Conservation (phyloP, 2,888 invertebrate species). For the Drosophila suboccidentalis region DNA sequence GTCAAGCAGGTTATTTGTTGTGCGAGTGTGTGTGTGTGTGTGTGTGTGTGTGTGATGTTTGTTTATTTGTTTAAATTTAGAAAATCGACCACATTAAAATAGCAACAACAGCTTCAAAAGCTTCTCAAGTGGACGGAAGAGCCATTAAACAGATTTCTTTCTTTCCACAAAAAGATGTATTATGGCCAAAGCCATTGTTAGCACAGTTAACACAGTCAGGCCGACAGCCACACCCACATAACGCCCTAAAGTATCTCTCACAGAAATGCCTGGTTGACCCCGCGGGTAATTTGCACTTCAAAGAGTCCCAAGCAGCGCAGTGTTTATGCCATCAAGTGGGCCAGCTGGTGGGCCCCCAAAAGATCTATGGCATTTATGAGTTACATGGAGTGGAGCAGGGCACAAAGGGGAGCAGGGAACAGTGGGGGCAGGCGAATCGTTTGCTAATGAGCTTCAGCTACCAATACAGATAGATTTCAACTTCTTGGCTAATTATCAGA, state of each 20-base stretch:
- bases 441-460: slow-evolving; percentile 66
- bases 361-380: slow-evolving; percentile 79
- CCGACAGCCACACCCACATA: background rate
- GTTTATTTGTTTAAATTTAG: slow-evolving; percentile 80
- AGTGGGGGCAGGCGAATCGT: slow-evolving; percentile 3
- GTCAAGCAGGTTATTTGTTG: slow-evolving; percentile 16
- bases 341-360: slow-evolving; percentile 68
- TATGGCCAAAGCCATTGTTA: slow-evolving; percentile 63
- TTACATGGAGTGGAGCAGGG: slow-evolving; percentile 34
- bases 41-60: slow-evolving; percentile 47
- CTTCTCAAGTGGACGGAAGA: slow-evolving; percentile 70
- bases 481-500: slow-evolving; percentile 58
- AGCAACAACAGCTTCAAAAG: slow-evolving; percentile 78
- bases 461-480: slow-evolving; percentile 29
- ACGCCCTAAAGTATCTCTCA: slow-evolving; percentile 1
- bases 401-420: background rate
- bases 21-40: slow-evolving; percentile 7
- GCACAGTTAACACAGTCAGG: slow-evolving; percentile 12
- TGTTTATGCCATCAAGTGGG: slow-evolving; percentile 80
- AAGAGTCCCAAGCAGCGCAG: slow-evolving; percentile 61
- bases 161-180: slow-evolving; percentile 66
- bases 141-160: slow-evolving; percentile 72
- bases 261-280: slow-evolving; percentile 64
- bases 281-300: slow-evolving; percentile 80
- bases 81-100: slow-evolving; percentile 79